Base-by-base conservation (phyloP, 2,888 invertebrate species). In the Cybosia mesomella region DNA sequence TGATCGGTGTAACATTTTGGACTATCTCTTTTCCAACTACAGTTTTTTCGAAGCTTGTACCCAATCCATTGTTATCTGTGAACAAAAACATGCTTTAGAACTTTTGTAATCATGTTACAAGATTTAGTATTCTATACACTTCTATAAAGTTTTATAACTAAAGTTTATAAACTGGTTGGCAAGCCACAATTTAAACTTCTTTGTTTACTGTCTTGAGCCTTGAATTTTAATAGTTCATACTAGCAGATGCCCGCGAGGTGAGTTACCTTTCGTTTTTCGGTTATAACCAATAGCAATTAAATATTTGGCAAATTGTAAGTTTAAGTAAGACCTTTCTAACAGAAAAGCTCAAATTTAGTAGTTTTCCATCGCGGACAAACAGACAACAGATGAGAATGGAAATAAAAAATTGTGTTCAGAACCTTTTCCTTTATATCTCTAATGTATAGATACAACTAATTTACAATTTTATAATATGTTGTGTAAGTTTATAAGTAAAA, bases 1-100 rank as follows among this genome's bases (percentile, higher is more conserved):
- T 7, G 92, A 92, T 83, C 97, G 95, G 81, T 96, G 96, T 79
- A 97, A 89, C 97, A 97, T 97, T 74, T 77, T 91, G 73, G 22
- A 39, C 18, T 71, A 24, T 32, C 8, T 63, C n/a, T 49, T 60
- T 62, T 61, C n/a, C 21, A 68, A 59, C 24, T 59, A 71, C 22
- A 65, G 43, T 34, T 66, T n/a, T 18, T 13, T 61, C 18, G n/a
- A 59, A 32, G 57, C 64, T 73, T 64, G 64, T 58, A 55, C 63
- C 69, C 57, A 24, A 64, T 72, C 75, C 74, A 72, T 68, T 32
- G 72, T 81, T 61, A 58, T 74, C 86, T 87, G 87, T 64, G 74
- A 86, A 83, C 75, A 81, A 82, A 74, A 71, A 53, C 32, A 68
- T 22, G 62, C 58, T 55, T 69, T 59, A 67, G 36, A 68, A 68